phyloP scores from a whole-genome alignment of 2,888 invertebrate genomes.

The Athripsodes cinereus region DNA sequence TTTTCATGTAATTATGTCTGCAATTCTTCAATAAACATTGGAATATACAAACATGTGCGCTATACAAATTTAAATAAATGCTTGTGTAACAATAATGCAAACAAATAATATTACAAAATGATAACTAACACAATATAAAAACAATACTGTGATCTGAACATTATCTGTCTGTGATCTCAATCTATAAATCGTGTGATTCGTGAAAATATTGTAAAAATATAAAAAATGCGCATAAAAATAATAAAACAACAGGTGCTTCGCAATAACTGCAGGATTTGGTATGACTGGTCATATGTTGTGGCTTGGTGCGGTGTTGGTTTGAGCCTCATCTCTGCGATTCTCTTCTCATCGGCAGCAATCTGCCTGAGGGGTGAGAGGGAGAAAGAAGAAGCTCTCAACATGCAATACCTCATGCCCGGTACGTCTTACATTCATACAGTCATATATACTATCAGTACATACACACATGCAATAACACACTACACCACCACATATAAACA shows the following conservation, averaged over 20 bases:
- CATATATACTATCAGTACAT: too few species aligned
- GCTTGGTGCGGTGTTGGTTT: slow-evolving; percentile 95
- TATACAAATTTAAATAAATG: slow-evolving; percentile 19
- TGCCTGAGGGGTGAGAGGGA: slow-evolving; percentile 91
- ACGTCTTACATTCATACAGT: slow-evolving; percentile 31
- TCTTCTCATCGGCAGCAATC: slow-evolving; percentile 90
- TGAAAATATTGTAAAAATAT: slow-evolving; percentile 2
- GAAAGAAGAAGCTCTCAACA: slow-evolving; percentile 92
- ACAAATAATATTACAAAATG: slow-evolving; percentile 6
- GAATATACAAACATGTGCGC: slow-evolving; percentile 19
- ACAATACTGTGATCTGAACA: background rate
- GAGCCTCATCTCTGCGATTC: slow-evolving; percentile 83
- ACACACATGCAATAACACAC: too few species aligned
- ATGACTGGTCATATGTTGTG: slow-evolving; percentile 96
- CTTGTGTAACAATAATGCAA: slow-evolving; percentile 16
- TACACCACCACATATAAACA: too few species aligned
- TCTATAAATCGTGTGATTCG: background rate
- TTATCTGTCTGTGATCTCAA: background rate
- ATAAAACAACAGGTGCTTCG: slow-evolving; percentile 65
- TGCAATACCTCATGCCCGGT: slow-evolving; percentile 98
- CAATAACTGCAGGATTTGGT: slow-evolving; percentile 78
- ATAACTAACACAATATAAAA: slow-evolving; percentile 10
- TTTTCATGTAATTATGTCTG: slow-evolving; percentile 50
- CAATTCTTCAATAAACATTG: slow-evolving; percentile 24
- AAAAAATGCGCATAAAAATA: slow-evolving; percentile 7